These are phyloP conservation scores for Willowsia nigromaculata DNA, from an alignment of 2,888 invertebrate genomes.

Conservation along the genomic window DNA sequence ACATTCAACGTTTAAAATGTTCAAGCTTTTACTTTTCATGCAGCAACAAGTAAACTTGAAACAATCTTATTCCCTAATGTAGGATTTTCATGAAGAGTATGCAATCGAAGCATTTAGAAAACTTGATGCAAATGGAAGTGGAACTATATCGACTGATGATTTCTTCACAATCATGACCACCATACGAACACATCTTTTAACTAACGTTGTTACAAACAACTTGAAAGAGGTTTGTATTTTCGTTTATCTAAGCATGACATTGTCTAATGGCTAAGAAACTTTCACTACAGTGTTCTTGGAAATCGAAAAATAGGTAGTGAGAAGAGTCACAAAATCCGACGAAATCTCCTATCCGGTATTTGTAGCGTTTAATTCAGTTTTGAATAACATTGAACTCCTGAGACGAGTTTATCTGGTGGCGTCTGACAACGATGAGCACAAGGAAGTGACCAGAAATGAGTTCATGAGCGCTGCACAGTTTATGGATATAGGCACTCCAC, in stretches of 20 bases:
- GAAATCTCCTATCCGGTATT: slow-evolving; percentile 83
- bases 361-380: slow-evolving; percentile 83
- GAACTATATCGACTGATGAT: slow-evolving; percentile 83
- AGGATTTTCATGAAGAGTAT: slow-evolving; percentile 85
- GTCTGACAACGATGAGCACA: slow-evolving; percentile 80
- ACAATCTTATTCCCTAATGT: no score
- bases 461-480: slow-evolving; percentile 83
- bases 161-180: slow-evolving; percentile 82
- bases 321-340: slow-evolving; percentile 79
- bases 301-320: slow-evolving; percentile 43
- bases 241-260: no score
- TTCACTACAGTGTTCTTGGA: neutral
- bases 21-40: no score
- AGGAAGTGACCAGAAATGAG: slow-evolving; percentile 82
- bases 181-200: slow-evolving; percentile 71
- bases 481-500: slow-evolving; percentile 83
- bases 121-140: slow-evolving; percentile 82
- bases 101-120: slow-evolving; percentile 82
- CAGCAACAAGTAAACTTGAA: no score
- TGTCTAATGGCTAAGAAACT: no score
- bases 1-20: no score
- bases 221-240: slow-evolving; percentile 70
- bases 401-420: slow-evolving; percentile 82
- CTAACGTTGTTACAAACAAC: slow-evolving; percentile 55
- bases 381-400: slow-evolving; percentile 84